Conservation (phyloP, 2,888 invertebrate species). For the Hipparchia semele region DNA sequence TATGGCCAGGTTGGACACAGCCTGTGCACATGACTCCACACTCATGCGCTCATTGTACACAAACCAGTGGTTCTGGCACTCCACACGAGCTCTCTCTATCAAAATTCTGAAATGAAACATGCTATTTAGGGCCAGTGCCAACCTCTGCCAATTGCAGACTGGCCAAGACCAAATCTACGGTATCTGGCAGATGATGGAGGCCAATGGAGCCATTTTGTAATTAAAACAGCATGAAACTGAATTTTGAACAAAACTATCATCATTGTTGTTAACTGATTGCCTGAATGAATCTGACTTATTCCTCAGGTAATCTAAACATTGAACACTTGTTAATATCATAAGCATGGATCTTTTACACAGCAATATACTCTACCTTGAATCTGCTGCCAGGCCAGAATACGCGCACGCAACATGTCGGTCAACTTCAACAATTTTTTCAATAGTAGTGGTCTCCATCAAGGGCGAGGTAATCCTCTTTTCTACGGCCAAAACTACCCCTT, state of each 20-base stretch:
- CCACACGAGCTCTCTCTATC: conserved; percentile 96
- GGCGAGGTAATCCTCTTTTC: conserved; percentile 99
- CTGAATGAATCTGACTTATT: too few species aligned
- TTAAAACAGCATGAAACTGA: too few species aligned
- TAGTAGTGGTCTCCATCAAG: conserved; percentile 97
- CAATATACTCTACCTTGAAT: conserved; percentile 86
- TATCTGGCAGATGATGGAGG: too few species aligned
- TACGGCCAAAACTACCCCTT: conserved; percentile 98
- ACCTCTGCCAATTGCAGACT: background rate
- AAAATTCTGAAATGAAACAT: conserved; percentile 84
- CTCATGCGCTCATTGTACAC: conserved; percentile 98
- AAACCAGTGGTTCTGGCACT: conserved; percentile 99
- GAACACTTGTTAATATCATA: too few species aligned
- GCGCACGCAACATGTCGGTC: conserved; percentile 99
- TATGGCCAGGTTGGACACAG: conserved; percentile 99
- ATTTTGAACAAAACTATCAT: too few species aligned
- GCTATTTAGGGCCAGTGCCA: background rate
- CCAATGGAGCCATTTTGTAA: too few species aligned
- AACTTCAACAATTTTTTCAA: conserved; percentile 99
- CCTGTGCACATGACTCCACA: conserved; percentile 98
- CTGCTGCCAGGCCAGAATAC: conserved; percentile 98
- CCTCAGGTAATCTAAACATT: too few species aligned
- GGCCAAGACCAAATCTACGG: too few species aligned
- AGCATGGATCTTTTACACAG: background rate
- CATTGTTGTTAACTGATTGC: too few species aligned